Percentiles rank a stretch among this genome's conserved stretches.
Evolutionary conservation across 2,888 invertebrate species (phyloP).

Genomic region (Mellilla xanthometata): DNA sequence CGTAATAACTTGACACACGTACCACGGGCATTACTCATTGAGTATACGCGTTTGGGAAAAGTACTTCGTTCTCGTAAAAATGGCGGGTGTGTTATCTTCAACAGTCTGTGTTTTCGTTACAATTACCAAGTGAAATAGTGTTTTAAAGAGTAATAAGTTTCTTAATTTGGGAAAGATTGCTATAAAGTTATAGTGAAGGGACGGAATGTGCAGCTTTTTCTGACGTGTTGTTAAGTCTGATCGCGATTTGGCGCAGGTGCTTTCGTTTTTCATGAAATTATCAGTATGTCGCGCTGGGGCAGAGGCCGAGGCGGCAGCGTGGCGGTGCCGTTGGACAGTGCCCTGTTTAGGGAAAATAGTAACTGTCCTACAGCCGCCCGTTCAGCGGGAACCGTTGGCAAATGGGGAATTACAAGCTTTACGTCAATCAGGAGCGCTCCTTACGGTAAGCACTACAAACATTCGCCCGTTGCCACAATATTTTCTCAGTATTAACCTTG

Average conservation of each 20-base stretch:
- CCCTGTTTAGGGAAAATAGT: constrained; percentile 88
- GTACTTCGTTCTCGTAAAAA: constrained; percentile 76
- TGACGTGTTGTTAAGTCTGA: constrained; percentile 64
- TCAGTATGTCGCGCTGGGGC: constrained; percentile 85
- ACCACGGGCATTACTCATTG: constrained; percentile 39
- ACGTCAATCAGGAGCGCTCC: constrained; percentile 92
- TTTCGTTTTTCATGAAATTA: constrained; percentile 79
- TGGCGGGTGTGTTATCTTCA: constrained; percentile 82
- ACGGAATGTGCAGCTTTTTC: constrained; percentile 59
- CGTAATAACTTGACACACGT: constrained; percentile 43
- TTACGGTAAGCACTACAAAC: constrained; percentile 85
- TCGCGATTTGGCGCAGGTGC: constrained; percentile 64
- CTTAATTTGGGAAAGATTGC: constrained; percentile 34
- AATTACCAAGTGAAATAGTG: constrained; percentile 58
- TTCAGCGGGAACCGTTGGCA: constrained; percentile 95
- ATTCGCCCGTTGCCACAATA: constrained; percentile 30
- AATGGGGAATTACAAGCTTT: constrained; percentile 97
- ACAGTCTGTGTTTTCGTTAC: constrained; percentile 75
- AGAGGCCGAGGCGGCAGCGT: constrained; percentile 84
- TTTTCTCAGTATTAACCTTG: constrained; percentile 39
- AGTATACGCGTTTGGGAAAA: constrained; percentile 62
- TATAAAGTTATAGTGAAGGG: constrained; percentile 35
- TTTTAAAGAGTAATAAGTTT: constrained; percentile 42
- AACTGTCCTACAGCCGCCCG: constrained; percentile 94
- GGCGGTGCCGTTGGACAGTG: constrained; percentile 85